Percentiles rank a stretch among this genome's conserved stretches.
These are phyloP conservation scores for Notolepis coatsorum DNA, from an alignment of 2,797 vertebrate species.

Conservation along the genomic window DNA sequence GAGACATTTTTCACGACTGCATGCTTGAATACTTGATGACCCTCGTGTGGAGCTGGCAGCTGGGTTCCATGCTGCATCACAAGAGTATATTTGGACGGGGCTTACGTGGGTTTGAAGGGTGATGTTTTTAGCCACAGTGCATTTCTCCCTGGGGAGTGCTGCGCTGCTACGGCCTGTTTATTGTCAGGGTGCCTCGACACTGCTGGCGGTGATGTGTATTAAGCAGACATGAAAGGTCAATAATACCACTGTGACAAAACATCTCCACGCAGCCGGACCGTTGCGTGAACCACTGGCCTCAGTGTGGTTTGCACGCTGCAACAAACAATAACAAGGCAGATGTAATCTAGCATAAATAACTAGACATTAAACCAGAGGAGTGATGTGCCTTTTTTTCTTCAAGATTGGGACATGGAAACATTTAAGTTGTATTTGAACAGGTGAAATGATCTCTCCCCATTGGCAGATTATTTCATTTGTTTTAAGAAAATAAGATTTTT, in stretches of 20 bases:
- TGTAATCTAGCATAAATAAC: not conserved
- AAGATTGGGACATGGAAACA: no score
- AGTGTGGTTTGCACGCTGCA: no score
- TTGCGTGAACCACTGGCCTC: no score
- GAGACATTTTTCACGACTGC: not conserved
- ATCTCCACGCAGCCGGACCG: not conserved
- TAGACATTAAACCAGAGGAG: not conserved
- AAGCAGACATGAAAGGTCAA: not conserved
- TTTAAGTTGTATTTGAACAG: no score
- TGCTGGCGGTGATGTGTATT: not conserved
- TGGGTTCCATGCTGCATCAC: not conserved
- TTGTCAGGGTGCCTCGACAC: not conserved
- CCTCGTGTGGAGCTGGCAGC: conserved; percentile 1
- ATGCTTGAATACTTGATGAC: not conserved
- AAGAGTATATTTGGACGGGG: not conserved
- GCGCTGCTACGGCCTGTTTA: not conserved
- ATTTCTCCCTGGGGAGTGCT: not conserved
- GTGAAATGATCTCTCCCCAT: no score
- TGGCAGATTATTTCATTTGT: no score
- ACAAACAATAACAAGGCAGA: not conserved
- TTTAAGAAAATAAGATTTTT: no score
- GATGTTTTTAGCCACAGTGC: not conserved
- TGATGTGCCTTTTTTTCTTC: no score
- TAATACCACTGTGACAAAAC: not conserved
- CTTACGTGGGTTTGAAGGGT: not conserved